Evolutionary conservation across 2,888 invertebrate genomes (phyloP).

Genomic region (Epinotia bilunana): DNA sequence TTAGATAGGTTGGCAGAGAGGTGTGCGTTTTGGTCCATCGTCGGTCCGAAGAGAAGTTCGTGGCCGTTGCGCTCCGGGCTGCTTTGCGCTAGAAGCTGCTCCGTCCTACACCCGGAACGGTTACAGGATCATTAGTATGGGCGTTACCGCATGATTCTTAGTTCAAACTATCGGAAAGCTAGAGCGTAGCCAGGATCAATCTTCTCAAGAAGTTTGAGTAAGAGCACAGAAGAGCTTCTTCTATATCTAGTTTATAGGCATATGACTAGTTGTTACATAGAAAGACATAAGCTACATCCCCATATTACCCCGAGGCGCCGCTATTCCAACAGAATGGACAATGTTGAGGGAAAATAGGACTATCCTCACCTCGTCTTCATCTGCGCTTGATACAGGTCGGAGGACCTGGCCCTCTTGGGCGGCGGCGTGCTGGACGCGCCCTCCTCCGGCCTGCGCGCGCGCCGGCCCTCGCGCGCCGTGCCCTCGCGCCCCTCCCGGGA

Average conservation of each 20-base stretch:
- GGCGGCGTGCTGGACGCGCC: slow-evolving; percentile 84
- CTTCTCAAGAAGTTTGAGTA: no score
- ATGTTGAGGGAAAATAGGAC: slow-evolving; percentile 6
- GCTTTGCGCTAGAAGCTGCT: slow-evolving; percentile 75
- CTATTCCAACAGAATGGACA: no score
- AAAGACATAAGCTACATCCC: no score
- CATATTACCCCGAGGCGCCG: no score
- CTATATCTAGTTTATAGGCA: no score
- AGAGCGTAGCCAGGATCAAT: no score
- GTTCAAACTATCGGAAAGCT: no score
- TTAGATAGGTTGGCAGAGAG: slow-evolving; percentile 79
- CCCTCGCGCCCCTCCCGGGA: slow-evolving; percentile 72
- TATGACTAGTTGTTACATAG: no score
- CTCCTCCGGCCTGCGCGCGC: slow-evolving; percentile 82
- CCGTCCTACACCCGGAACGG: slow-evolving; percentile 75
- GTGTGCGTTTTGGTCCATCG: slow-evolving; percentile 88
- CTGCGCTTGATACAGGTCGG: slow-evolving; percentile 87
- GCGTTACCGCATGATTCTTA: neutral
- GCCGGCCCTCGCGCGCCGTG: slow-evolving; percentile 74
- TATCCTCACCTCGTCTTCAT: slow-evolving; percentile 79
- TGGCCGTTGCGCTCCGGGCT: slow-evolving; percentile 87
- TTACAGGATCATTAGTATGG: slow-evolving; percentile 41
- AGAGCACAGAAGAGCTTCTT: no score
- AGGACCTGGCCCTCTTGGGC: slow-evolving; percentile 88
- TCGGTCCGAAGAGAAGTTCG: slow-evolving; percentile 90